phyloP scores from a whole-genome alignment of 2,888 invertebrate genomes.

The Sisyra terminalis region DNA sequence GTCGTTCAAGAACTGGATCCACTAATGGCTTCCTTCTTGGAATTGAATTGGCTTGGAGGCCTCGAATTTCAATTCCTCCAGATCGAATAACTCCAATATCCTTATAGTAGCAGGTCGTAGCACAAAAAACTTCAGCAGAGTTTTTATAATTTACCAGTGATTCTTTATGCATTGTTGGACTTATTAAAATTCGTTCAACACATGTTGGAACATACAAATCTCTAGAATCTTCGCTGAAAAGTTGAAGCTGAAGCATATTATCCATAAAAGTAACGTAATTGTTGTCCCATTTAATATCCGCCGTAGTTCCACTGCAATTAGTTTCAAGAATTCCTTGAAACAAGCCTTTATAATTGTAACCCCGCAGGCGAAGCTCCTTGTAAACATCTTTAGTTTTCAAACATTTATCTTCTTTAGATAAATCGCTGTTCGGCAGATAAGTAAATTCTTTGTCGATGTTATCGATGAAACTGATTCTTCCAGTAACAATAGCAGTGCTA shows the following conservation, averaged over 20 bases:
- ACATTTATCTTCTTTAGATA: conserved; percentile 25
- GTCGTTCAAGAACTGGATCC: conserved; percentile 62
- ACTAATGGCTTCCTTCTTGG: conserved; percentile 48
- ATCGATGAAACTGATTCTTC: conserved; percentile 28
- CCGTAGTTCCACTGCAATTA: conserved; percentile 17
- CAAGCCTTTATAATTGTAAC: conserved; percentile 33
- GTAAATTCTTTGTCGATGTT: no score
- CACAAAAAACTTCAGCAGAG: conserved; percentile 4
- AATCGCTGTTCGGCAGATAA: conserved; percentile 19
- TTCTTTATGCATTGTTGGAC: conserved; percentile 23
- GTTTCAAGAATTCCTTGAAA: conserved; percentile 21
- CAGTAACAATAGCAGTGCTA: conserved; percentile 51
- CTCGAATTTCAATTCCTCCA: conserved; percentile 63
- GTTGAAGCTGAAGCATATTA: conserved; percentile 61
- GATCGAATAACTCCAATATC: conserved; percentile 30
- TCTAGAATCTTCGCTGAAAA: conserved; percentile 50
- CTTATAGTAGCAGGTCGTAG: conserved; percentile 23
- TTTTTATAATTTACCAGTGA: conserved; percentile 8
- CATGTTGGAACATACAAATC: conserved; percentile 53
- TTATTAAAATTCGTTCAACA: conserved; percentile 34
- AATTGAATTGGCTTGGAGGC: conserved; percentile 60
- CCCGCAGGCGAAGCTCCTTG: conserved; percentile 50
- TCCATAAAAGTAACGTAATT: conserved; percentile 86
- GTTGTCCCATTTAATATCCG: conserved; percentile 19
- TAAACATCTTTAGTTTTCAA: conserved; percentile 48